Evolutionary conservation across 1,140 invertebrate species (phyloP), one percentile per base, ranked within the genome.

Genomic region (Rhizoglyphus robini): DNA sequence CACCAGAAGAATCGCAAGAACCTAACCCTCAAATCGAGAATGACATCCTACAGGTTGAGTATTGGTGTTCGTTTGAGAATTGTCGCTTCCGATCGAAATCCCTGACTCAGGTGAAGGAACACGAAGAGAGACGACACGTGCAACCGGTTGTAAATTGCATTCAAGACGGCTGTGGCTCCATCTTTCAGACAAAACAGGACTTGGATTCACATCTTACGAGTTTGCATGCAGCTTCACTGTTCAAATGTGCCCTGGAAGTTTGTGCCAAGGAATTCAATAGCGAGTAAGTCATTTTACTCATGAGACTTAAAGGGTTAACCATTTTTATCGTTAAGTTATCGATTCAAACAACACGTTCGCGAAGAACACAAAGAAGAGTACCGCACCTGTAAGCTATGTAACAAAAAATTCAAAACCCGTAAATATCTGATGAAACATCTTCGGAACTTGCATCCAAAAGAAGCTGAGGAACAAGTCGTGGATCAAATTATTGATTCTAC

Each of bases 101-200:
- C 2, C 29, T 60, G 29, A 29, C 58, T n/a, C 58, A 60, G 15
- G 58, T 60, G 2, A 60, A 60, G 29, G 58, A 18, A 3, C 58
- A 60, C 29, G 58, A 60, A 46, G 1, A 60, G 8, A 29, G 58
- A 34, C 27, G 58, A 29, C 58, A 60, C 29, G 58, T 60, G n/a
- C 15, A 46, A 46, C 58, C 31, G 11, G 25, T 60, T 4, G 15
- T 29, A 18, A 15, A 15, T 1, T 60, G 58, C 27, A 11, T n/a
- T n/a, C n/a, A 60, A 3, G 58, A 60, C 13, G 58, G 58, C 1
- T 60, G 58, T 46, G 27, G 29, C 8, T 13, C 32, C 1, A 8
- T 60, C 15, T 60, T 60, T 32, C 15, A 60, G 15, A 29, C 15
- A 34, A 60, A 60, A 46, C 27, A 60, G 11, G 58, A 60, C 13